Evolutionary conservation across 2,888 invertebrate genomes (phyloP), one percentile per base, ranked within the genome.

Genomic region (Stramonita haemastoma): DNA sequence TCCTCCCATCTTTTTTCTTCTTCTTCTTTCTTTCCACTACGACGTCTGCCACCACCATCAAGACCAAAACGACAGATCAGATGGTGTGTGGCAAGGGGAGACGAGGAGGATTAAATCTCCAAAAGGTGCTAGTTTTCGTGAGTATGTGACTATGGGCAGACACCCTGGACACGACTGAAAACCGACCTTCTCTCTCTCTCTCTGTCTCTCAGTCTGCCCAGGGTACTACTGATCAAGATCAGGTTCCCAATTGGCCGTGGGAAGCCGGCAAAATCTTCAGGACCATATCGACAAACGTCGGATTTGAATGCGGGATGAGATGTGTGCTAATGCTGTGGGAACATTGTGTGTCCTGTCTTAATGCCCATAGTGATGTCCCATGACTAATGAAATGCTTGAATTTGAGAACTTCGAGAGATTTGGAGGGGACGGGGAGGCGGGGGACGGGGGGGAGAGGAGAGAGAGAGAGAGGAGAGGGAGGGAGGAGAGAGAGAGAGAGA

Each of bases 51-150:
- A 36, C 26, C 46, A 36, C 46, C 81, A 83, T 66, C 26, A 36
- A 46, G 81, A 46, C 46, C 22, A 36, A 36, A 22, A 36, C 5
- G 46, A 22, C 81, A 32, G 81, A 29, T 83, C 81, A 83, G 46
- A 46, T 83, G 81, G 36, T 46, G 46, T 46, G 46, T 26, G 81
- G 22, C 81, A 83, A 29, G 73, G 46, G 46, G 46, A 46, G 36
- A 46, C 81, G 13, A 5, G 8, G 32, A 36, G 81, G 81, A 83
- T 83, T 83, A 83, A 22, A 46, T 36, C 81, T 22, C 81, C 36
- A 29, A 29, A 83, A 83, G 46, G 81, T 83, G 81, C 46, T 83
- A 36, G 46, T 46, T 83, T 83, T 46, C 36, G 36, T 83, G 36
- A 46, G 81, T 26, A 83, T 11, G 46, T 11, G 22, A 46, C 26